Percentiles rank a stretch among this genome's conserved stretches.
Conservation (phyloP, 1,140 invertebrate genomes). For the Luehdorfia chinensis region DNA sequence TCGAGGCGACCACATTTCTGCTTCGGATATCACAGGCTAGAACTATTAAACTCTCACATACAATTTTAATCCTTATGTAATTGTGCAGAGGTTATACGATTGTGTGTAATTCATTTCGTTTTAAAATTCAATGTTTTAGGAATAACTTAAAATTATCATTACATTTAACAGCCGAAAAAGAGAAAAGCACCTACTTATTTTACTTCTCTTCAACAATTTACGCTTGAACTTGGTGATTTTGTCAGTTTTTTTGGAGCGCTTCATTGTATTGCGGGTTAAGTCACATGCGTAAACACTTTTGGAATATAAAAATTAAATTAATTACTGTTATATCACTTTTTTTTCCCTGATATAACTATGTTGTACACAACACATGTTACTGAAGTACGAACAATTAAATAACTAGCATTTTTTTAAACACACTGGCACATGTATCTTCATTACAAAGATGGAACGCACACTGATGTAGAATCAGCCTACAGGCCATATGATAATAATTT, state of each 20-base stretch:
- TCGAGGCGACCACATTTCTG: constrained; percentile 38
- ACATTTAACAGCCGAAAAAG: constrained; percentile 11
- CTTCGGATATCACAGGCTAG: constrained; percentile 3
- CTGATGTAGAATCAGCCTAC: not conserved
- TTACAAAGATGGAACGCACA: constrained; percentile 7
- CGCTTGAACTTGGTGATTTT: constrained; percentile 62
- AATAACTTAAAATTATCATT: constrained; percentile 12
- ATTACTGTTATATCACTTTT: not conserved
- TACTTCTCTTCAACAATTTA: constrained; percentile 62
- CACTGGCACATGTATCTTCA: constrained; percentile 13
- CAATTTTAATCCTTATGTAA: constrained; percentile 5
- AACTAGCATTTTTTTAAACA: not conserved
- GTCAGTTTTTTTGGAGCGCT: constrained; percentile 50
- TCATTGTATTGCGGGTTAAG: constrained; percentile 27
- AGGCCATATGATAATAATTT: constrained; percentile 8
- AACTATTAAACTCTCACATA: constrained; percentile 1
- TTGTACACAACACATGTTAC: not conserved
- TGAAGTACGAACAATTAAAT: not conserved
- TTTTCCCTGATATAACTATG: not conserved
- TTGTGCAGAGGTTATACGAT: not conserved
- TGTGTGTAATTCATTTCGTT: not conserved
- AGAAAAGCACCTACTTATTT: constrained; percentile 46
- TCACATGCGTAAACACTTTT: not conserved
- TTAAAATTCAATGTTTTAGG: not conserved
- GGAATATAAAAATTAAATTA: not conserved